Conservation (phyloP, 1,140 invertebrate genomes). For the Pararge aegeria region DNA sequence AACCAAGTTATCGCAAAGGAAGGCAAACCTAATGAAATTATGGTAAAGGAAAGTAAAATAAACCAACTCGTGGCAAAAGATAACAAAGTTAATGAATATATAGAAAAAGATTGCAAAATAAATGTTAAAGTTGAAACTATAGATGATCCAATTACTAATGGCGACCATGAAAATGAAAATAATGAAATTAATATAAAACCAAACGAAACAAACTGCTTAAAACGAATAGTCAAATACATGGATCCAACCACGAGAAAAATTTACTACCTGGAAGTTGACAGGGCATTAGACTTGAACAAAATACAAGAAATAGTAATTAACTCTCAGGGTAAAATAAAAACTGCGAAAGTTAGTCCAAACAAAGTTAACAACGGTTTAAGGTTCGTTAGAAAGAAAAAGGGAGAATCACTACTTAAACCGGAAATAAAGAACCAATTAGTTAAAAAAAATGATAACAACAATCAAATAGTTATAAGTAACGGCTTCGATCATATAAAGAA, state of each 20-base stretch:
- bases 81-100: not conserved
- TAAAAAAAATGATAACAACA: constrained; percentile 7
- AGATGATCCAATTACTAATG: not conserved
- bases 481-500: constrained; percentile 58
- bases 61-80: not conserved
- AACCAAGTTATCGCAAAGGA: no score
- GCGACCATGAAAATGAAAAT: not conserved
- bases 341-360: constrained; percentile 56
- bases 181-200: not conserved
- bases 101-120: not conserved
- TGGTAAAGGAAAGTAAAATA: not conserved
- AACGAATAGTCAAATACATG: constrained; percentile 69
- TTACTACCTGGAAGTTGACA: constrained; percentile 70
- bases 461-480: constrained; percentile 11
- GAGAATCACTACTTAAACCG: constrained; percentile 48
- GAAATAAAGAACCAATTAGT: constrained; percentile 41
- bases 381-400: constrained; percentile 43
- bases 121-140: not conserved
- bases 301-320: constrained; percentile 69
- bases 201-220: constrained; percentile 32
- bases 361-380: constrained; percentile 58
- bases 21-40: not conserved
- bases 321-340: constrained; percentile 43
- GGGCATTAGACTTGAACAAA: constrained; percentile 54
- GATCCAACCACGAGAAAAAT: constrained; percentile 67